Base-by-base conservation (phyloP, 2,113 vertebrate genomes). In the Artemisiospiza belli region DNA sequence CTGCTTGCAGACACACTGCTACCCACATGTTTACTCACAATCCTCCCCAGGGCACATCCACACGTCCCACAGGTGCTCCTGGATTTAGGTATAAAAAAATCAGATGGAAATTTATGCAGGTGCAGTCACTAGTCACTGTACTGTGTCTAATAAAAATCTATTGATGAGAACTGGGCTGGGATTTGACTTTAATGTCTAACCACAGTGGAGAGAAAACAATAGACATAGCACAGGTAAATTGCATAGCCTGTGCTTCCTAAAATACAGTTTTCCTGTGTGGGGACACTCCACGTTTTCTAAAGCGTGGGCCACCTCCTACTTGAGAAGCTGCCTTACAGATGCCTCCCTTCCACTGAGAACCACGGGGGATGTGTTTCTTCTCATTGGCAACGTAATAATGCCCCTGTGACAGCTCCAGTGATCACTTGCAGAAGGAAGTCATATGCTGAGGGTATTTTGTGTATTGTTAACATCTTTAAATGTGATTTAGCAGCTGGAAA, bases 401-500 rank as follows among this genome's bases (percentile, higher is more conserved):
- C n/a, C 57, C 76, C 49, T 68, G 54, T 70, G 85, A 89, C 76
- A 92, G 76, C 37, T 90, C 52, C n/a, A 81, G 88, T 47, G 85
- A 93, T 93, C 80, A 52, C 72, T 83, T 94, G 61, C 75, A 90
- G 33, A 22, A 20, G 54, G 72, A 83, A 88, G 27, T 97, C 54
- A 6, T 94, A 84, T 35, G 37, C 52, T 70, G 86, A 79, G 79
- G 54, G 52, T 94, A 92, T 92, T 95, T 84, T 81, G 62, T 72
- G 69, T 90, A 79, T 82, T 89, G 83, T 84, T 95, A 93, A 94
- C 79, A 76, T 89, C 61, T 82, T 93, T 90, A 90, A 83, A 88
- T 74, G 79, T 74, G 91, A 85, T 95, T 93, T 81, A 94, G 68
- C 93, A 96, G 64, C 76, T 95, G 86, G 76, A 90, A 94, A 81